Evolutionary conservation across 2,888 invertebrate species (phyloP).

Genomic region (Caenorhabditis imperialis): DNA sequence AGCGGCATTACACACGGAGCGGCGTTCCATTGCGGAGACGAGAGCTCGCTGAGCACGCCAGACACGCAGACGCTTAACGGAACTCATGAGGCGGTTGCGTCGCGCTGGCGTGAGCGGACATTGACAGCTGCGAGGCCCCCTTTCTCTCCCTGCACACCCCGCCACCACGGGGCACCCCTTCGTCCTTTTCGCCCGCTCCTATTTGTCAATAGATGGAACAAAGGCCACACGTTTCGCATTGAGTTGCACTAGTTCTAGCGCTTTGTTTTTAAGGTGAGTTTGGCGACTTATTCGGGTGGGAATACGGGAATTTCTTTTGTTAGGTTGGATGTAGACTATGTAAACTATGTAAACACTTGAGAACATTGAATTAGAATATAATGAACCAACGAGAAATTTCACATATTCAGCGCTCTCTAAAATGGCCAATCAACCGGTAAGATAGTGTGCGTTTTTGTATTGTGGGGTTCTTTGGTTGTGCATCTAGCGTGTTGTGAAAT

Average conservation of each 20-base stretch:
- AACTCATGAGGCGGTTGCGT: slow-evolving; percentile 45
- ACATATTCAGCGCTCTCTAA: slow-evolving; percentile 31
- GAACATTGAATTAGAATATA: too few species aligned
- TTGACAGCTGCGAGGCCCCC: slow-evolving; percentile 42
- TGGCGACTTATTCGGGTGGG: too few species aligned
- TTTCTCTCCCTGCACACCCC: slow-evolving; percentile 18
- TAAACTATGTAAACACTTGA: too few species aligned
- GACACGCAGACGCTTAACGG: slow-evolving; percentile 27
- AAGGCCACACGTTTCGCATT: slow-evolving; percentile 46
- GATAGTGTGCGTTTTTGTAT: slow-evolving; percentile 22
- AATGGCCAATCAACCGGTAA: slow-evolving; percentile 22
- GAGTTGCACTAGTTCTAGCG: slow-evolving; percentile 30
- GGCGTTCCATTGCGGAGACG: slow-evolving; percentile 8
- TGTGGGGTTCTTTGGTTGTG: slow-evolving; percentile 9
- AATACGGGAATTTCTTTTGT: too few species aligned
- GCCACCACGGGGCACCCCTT: slow-evolving; percentile 22
- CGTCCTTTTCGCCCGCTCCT: slow-evolving; percentile 29
- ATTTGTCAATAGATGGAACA: slow-evolving; percentile 53
- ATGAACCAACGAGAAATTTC: too few species aligned
- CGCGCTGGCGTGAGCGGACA: slow-evolving; percentile 44
- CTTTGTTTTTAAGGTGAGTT: slow-evolving; percentile 28
- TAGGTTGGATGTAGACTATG: too few species aligned
- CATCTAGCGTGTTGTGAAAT: slow-evolving; percentile 11
- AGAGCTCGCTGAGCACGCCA: slow-evolving; percentile 6
- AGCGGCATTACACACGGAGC: slow-evolving; percentile 4